Evolutionary conservation across 2,797 vertebrate species (phyloP).

Genomic region (Decapterus maruadsi): DNA sequence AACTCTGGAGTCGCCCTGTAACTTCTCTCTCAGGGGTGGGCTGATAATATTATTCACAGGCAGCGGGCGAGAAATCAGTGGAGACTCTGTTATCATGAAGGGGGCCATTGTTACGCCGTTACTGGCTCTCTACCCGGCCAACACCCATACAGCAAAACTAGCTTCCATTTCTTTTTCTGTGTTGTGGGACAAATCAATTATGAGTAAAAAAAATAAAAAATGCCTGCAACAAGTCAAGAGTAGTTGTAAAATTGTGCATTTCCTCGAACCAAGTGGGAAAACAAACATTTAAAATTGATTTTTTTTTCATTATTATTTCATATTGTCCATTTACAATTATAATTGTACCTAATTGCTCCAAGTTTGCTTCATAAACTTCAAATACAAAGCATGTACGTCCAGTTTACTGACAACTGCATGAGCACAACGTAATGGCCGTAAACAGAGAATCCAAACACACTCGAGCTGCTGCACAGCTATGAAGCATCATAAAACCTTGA

Average conservation of each 20-base stretch:
- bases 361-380: not conserved
- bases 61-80: slow-evolving; percentile 79
- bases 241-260: not conserved
- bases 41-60: slow-evolving; percentile 82
- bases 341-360: not conserved
- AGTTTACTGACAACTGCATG: not conserved
- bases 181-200: slow-evolving; percentile 19
- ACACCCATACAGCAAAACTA: slow-evolving; percentile 72
- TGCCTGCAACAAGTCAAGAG: not conserved
- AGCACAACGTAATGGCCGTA: not conserved
- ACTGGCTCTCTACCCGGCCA: slow-evolving; percentile 50
- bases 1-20: slow-evolving; percentile 43
- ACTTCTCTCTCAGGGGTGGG: slow-evolving; percentile 64
- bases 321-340: not conserved
- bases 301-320: not conserved
- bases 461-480: not conserved
- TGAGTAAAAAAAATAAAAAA: slow-evolving; percentile 4
- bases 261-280: not conserved
- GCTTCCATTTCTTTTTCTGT: slow-evolving; percentile 42
- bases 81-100: slow-evolving; percentile 83
- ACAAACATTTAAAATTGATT: not conserved
- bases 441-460: not conserved
- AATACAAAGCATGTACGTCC: not conserved
- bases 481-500: not conserved
- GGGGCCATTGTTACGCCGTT: slow-evolving; percentile 76